Conservation (phyloP, 2,888 invertebrate genomes). For the Mesorhabditis spiculigera region DNA sequence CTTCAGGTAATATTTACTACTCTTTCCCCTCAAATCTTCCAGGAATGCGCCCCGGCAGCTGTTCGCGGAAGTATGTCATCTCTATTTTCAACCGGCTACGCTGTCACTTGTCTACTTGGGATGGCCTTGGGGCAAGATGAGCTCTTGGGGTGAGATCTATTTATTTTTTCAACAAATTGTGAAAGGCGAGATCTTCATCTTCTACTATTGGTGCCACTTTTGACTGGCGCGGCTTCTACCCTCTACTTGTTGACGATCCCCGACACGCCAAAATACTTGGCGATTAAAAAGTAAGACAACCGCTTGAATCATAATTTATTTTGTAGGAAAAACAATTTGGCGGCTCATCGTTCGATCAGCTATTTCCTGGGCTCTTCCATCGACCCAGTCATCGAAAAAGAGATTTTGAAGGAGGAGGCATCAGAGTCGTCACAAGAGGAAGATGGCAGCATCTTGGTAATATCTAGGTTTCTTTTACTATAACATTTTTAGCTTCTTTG, state of each 20-base stretch:
- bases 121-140: slow-evolving; percentile 45
- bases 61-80: slow-evolving; percentile 50
- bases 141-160: slow-evolving; percentile 28
- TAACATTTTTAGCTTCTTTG: not conserved
- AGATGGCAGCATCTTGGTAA: too few species aligned
- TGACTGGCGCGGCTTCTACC: slow-evolving; percentile 45
- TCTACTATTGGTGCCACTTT: slow-evolving; percentile 49
- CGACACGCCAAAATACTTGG: slow-evolving; percentile 48
- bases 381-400: not conserved
- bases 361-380: not conserved
- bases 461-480: not conserved
- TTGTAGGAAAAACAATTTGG: not conserved
- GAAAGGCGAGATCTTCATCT: slow-evolving; percentile 9
- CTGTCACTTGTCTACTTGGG: slow-evolving; percentile 49
- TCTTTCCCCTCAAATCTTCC: slow-evolving; percentile 7
- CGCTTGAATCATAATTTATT: not conserved
- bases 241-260: slow-evolving; percentile 43
- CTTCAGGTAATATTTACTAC: slow-evolving; percentile 32
- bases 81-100: slow-evolving; percentile 48
- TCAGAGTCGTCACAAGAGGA: too few species aligned
- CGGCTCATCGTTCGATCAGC: not conserved
- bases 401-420: not conserved
- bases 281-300: not conserved
- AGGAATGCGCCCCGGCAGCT: slow-evolving; percentile 51
- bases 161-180: not conserved